phyloP scores from a whole-genome alignment of 2,888 invertebrate genomes.

The Campoplex capitator region DNA sequence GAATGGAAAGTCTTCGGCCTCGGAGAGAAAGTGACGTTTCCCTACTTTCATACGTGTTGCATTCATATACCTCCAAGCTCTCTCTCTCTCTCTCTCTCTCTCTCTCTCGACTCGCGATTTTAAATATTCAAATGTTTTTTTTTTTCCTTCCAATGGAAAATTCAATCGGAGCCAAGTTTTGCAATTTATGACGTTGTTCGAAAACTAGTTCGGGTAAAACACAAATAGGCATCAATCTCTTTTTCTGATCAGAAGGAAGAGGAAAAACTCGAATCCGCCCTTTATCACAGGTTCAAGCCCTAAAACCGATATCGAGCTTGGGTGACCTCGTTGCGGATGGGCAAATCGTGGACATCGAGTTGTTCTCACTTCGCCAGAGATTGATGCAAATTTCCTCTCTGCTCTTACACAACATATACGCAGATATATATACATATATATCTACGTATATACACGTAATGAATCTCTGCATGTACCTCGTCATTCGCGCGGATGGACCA shows the following conservation, averaged over 20 bases:
- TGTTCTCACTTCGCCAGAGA: slow-evolving; percentile 53
- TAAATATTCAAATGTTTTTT: background rate
- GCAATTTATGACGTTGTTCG: background rate
- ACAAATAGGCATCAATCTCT: background rate
- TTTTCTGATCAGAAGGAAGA: background rate
- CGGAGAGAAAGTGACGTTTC: slow-evolving; percentile 44
- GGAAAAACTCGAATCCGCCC: slow-evolving; percentile 24
- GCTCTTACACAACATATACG: background rate
- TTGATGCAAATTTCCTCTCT: slow-evolving; percentile 63
- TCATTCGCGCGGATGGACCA: slow-evolving; percentile 42
- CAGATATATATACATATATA: slow-evolving; percentile 2
- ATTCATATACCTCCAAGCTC: slow-evolving; percentile 1
- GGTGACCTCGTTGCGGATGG: slow-evolving; percentile 60
- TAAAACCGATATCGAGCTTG: slow-evolving; percentile 36
- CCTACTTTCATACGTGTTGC: slow-evolving; percentile 14
- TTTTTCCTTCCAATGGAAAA: background rate
- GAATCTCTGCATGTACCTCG: slow-evolving; percentile 32
- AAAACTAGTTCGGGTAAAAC: background rate
- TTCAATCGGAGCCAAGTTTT: slow-evolving; percentile 61
- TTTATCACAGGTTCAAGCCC: slow-evolving; percentile 28
- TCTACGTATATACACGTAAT: background rate
- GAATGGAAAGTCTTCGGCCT: slow-evolving; percentile 44
- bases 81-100: no score
- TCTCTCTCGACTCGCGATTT: background rate
- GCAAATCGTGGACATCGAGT: slow-evolving; percentile 41